phyloP scores from a whole-genome alignment of 2,888 invertebrate species.

The Cheilosia vulpina region DNA sequence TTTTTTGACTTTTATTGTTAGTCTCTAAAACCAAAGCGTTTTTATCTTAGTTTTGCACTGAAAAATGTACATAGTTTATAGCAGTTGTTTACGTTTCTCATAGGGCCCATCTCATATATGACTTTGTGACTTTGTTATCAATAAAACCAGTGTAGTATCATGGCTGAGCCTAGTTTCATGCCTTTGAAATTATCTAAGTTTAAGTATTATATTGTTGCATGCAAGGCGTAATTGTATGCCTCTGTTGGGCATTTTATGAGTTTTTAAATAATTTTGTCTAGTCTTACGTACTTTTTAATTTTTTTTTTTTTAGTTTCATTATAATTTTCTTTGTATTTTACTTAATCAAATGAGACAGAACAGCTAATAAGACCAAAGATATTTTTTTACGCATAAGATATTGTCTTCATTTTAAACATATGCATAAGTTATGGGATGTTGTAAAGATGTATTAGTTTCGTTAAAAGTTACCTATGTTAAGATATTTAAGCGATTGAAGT shows the following conservation, averaged over 20 bases:
- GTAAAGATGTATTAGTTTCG: constrained; percentile 23
- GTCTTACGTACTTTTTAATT: constrained; percentile 44
- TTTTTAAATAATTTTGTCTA: constrained; percentile 41
- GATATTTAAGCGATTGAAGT: constrained; percentile 33
- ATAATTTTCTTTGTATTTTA: constrained; percentile 39
- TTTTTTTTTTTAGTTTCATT: constrained; percentile 10
- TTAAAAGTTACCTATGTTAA: constrained; percentile 34
- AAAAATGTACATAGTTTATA: constrained; percentile 1
- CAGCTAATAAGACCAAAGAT: constrained; percentile 73
- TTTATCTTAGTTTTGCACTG: constrained; percentile 12
- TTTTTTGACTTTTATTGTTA: constrained; percentile 31
- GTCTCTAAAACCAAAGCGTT: constrained; percentile 68
- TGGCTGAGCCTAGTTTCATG: no score
- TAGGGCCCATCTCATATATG: not conserved
- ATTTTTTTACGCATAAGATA: constrained; percentile 28
- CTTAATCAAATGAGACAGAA: constrained; percentile 48
- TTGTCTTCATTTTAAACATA: constrained; percentile 50
- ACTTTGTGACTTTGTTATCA: no score
- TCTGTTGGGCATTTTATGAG: not conserved
- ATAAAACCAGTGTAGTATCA: no score
- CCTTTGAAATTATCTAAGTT: not conserved
- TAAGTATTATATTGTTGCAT: not conserved
- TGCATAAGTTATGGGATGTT: constrained; percentile 19
- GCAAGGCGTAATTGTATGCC: not conserved
- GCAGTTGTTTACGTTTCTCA: not conserved